These are phyloP conservation scores for Helicolenus hilgendorfi DNA, from an alignment of 2,797 vertebrate species.

Conservation along the genomic window DNA sequence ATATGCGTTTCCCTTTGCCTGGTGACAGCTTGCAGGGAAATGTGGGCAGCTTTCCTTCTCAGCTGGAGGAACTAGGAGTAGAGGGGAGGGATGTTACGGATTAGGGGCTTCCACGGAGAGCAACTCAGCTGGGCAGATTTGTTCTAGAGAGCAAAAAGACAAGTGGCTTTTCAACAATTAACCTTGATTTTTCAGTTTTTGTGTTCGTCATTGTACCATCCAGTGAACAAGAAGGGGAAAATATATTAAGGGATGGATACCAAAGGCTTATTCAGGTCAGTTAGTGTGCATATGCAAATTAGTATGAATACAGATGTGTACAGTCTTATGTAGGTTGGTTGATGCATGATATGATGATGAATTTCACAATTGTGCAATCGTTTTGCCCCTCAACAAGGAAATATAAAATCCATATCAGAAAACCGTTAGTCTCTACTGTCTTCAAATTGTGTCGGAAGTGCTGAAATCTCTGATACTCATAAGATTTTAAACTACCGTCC, in stretches of 20 bases:
- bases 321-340: not conserved
- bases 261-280: not conserved
- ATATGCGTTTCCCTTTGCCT: conserved; percentile 56
- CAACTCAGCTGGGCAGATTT: conserved; percentile 36
- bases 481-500: not conserved
- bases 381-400: not conserved
- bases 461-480: not conserved
- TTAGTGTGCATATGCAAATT: not conserved
- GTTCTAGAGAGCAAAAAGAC: conserved; percentile 8
- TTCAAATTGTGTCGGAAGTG: not conserved
- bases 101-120: conserved; percentile 58
- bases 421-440: not conserved
- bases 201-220: not conserved
- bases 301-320: not conserved
- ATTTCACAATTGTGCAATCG: not conserved
- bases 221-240: not conserved
- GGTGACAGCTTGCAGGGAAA: conserved; percentile 78
- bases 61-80: conserved; percentile 47
- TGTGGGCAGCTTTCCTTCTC: conserved; percentile 55
- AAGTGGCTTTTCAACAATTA: conserved; percentile 8
- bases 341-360: not conserved
- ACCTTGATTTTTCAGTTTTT: conserved; percentile 1
- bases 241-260: not conserved
- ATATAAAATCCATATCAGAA: not conserved
- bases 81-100: conserved; percentile 42